A percentile compares a stretch with the other conserved stretches of the same genome.
Evolutionary conservation across 2,797 vertebrate genomes (phyloP).

Genomic region (Anomalospiza imberbis): DNA sequence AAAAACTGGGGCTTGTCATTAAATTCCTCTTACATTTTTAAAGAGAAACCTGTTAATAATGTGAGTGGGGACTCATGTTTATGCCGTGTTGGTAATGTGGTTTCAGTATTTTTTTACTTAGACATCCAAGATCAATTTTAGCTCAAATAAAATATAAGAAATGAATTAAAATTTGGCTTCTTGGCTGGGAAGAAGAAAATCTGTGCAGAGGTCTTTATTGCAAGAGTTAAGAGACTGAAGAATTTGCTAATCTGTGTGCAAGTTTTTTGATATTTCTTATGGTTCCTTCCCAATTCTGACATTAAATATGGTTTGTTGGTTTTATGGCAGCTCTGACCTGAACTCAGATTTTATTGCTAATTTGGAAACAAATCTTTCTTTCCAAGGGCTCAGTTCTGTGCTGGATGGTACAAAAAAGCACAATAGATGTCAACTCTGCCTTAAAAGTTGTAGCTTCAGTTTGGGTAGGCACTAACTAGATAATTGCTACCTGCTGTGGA

Average conservation of each 20-base stretch:
- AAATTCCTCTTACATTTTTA: background rate
- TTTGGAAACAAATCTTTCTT: background rate
- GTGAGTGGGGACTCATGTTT: background rate
- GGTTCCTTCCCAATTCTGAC: background rate
- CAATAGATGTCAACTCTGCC: background rate
- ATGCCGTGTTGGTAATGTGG: background rate
- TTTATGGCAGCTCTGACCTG: background rate
- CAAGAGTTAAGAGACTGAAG: background rate
- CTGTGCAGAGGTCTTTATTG: background rate
- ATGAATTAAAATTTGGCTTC: background rate
- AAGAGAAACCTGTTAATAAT: background rate
- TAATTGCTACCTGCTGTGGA: background rate
- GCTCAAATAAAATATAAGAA: background rate
- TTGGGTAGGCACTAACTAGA: background rate
- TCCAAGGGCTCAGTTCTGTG: background rate
- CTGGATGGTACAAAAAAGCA: background rate
- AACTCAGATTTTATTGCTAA: background rate
- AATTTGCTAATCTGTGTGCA: background rate
- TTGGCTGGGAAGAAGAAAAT: background rate
- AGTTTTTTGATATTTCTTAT: accelerated
- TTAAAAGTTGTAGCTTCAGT: background rate
- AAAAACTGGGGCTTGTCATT: background rate
- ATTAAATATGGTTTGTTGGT: background rate
- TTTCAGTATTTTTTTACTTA: background rate
- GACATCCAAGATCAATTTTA: background rate